Conservation (phyloP, 2,888 invertebrate genomes). For the Morpho deidamia region DNA sequence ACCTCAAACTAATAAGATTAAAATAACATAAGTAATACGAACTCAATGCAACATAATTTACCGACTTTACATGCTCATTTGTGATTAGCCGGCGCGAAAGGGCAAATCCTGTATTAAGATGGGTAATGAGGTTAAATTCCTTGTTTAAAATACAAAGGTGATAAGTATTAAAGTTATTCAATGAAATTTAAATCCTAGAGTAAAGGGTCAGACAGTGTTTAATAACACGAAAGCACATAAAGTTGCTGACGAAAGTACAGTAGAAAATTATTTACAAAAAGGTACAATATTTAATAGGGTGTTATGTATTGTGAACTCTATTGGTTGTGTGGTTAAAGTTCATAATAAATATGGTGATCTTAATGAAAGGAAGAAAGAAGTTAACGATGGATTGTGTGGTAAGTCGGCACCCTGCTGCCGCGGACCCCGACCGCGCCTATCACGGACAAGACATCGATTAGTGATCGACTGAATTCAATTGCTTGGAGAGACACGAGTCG, state of each 20-base stretch:
- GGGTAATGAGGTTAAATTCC: slow-evolving; percentile 77
- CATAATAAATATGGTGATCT: slow-evolving; percentile 55
- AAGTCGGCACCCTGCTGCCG: slow-evolving; percentile 78
- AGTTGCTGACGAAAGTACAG: slow-evolving; percentile 71
- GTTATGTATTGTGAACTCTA: slow-evolving; percentile 60
- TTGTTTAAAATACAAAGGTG: slow-evolving; percentile 40
- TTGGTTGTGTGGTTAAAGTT: slow-evolving; percentile 50
- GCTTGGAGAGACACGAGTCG: slow-evolving; percentile 72
- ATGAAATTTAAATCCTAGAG: slow-evolving; percentile 52
- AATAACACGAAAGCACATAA: slow-evolving; percentile 41
- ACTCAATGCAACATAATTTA: slow-evolving; percentile 76
- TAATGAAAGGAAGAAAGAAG: slow-evolving; percentile 77
- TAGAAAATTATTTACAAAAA: slow-evolving; percentile 73
- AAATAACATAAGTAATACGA: slow-evolving; percentile 65
- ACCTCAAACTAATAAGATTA: slow-evolving; percentile 53
- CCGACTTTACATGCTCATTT: slow-evolving; percentile 77
- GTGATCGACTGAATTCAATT: slow-evolving; percentile 79
- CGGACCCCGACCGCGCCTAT: slow-evolving; percentile 75
- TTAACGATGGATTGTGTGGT: slow-evolving; percentile 79
- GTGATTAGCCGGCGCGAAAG: slow-evolving; percentile 78
- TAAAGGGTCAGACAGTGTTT: slow-evolving; percentile 46
- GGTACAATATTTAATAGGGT: slow-evolving; percentile 55
- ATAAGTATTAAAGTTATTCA: slow-evolving; percentile 37
- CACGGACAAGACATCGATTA: slow-evolving; percentile 79
- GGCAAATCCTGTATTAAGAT: slow-evolving; percentile 79